phyloP scores from a whole-genome alignment of 2,113 vertebrate species.

The Murina feae region DNA sequence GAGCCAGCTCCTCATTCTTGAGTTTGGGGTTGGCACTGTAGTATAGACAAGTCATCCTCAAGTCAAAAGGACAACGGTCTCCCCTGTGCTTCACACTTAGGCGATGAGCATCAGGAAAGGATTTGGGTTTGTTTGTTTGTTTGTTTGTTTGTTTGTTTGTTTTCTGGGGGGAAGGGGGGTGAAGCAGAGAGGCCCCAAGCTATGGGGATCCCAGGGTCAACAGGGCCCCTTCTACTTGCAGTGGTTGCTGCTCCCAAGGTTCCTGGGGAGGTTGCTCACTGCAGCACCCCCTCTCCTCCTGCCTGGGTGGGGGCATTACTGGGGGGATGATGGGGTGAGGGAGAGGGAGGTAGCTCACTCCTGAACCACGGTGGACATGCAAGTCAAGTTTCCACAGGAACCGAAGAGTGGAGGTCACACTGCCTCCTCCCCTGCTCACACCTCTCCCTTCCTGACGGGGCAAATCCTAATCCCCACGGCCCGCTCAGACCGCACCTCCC shows the following conservation, averaged over 20 bases:
- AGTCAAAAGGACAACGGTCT: constrained; percentile 33
- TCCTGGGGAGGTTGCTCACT: not conserved
- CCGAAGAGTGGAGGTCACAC: too few relatives aligned
- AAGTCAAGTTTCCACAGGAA: not conserved
- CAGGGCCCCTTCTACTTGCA: accelerated
- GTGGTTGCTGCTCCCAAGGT: not conserved
- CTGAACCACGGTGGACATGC: not conserved
- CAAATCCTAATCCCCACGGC: not conserved
- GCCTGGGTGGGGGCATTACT: not conserved
- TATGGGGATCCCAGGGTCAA: accelerated
- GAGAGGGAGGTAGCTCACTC: not conserved
- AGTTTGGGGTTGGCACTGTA: not conserved
- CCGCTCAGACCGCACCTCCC: not conserved
- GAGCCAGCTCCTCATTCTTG: constrained; percentile 12
- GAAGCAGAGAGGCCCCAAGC: not conserved
- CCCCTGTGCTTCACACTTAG: not conserved
- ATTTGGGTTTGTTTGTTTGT: constrained; percentile 25
- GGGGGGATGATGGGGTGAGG: accelerated
- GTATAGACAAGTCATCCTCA: not conserved
- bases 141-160: not conserved
- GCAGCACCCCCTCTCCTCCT: not conserved
- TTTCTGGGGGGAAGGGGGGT: accelerated
- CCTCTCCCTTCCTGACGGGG: not conserved
- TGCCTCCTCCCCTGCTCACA: not conserved
- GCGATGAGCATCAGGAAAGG: not conserved